Base-by-base conservation (phyloP, 2,888 invertebrate genomes). In the Cataglyphis rosenhaueri region DNA sequence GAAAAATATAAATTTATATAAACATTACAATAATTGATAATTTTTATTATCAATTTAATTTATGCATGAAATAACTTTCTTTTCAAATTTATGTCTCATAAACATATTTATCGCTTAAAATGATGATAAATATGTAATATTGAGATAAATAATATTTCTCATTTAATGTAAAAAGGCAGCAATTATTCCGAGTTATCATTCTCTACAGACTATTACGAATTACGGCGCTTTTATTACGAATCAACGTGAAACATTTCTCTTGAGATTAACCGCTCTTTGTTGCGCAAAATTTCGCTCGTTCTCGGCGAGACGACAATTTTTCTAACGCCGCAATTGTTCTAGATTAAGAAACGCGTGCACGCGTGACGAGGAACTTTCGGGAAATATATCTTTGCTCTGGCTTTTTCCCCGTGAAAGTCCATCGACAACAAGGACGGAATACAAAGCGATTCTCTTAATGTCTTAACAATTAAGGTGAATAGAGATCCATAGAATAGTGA, bases 401-500 rank as follows among this genome's bases (percentile, higher is more conserved):
- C 6, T 35, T 35, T 83, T 44, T 57, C 59, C 71, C 71, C 78
- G 81, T 29, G 44, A 18, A 71, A 48, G 70, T 41, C 44, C 75
- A 64, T 79, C 78, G 85, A 84, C 86, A 52, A 52, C 62, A 84
- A 78, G 85, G 52, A 62, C 76, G 75, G 81, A 52, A 84, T 59
- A 73, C 73, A 68, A 83, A 73, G 83, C 84, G 83, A 68, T 84
- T 73, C 74, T 73, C 65, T 57, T 83, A 66, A 57, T 68, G 55
- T 86, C 84, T 85, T 48, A 86, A 78, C 64, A 85, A 66, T 86
- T 88, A 88, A 48, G 78, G 55, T 38, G 29, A 76, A 59, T 81
- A 88, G 73, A 86, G 83, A 81, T 84, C 82, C 84, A 84, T 74
- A 89, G 81, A 86, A 85, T 71, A 88, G 79, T 82, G 64, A 86